Conservation (phyloP, 2,797 vertebrate genomes). For the Tangara arthus region DNA sequence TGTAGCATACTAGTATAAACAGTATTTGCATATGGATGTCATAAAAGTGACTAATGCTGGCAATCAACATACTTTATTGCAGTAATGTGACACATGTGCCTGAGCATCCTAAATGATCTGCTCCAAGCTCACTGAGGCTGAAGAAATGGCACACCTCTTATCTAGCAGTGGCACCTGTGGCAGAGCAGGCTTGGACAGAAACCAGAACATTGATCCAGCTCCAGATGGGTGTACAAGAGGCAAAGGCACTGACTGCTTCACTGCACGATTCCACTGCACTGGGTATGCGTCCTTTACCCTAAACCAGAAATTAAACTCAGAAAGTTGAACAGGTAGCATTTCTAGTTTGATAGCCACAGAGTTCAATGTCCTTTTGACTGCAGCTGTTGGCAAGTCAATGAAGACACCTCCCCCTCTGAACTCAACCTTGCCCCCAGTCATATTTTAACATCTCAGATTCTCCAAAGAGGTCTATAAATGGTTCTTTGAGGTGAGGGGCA, state of each 20-base stretch:
- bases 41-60: constrained; percentile 56
- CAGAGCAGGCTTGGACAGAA: background rate
- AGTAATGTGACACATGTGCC: constrained; percentile 52
- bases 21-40: constrained; percentile 64
- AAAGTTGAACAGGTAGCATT: background rate
- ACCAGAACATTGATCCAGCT: background rate
- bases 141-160: background rate
- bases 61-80: constrained; percentile 33
- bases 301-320: background rate
- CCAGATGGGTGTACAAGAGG: background rate
- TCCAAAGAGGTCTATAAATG: background rate
- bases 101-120: constrained; percentile 16
- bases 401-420: background rate
- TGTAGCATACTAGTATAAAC: constrained; percentile 44
- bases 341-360: background rate
- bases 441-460: background rate
- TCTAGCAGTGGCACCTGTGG: background rate
- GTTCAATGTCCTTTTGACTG: background rate
- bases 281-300: background rate
- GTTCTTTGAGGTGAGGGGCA: background rate
- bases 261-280: background rate
- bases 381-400: background rate
- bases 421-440: background rate
- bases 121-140: background rate
- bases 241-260: background rate